Conservation (phyloP, 2,888 invertebrate species). For the Andrena bicolor region DNA sequence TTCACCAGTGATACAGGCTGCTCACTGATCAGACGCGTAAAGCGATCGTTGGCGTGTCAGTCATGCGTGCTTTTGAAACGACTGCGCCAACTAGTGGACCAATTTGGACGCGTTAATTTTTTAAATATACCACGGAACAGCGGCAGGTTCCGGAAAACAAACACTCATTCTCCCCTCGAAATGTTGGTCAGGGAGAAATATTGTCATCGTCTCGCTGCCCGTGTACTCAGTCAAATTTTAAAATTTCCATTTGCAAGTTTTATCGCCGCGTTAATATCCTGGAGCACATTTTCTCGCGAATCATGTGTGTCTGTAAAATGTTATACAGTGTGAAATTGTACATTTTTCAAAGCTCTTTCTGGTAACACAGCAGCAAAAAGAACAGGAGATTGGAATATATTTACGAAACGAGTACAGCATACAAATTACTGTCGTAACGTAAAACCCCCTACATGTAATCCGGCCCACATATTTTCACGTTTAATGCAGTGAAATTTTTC, state of each 20-base stretch:
- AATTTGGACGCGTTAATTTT: conserved; percentile 42
- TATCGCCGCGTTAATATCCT: conserved; percentile 21
- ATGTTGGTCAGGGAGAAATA: not conserved
- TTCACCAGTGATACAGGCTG: conserved; percentile 22
- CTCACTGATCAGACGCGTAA: conserved; percentile 23
- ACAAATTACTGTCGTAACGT: too few relatives aligned
- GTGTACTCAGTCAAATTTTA: conserved; percentile 1
- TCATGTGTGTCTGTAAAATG: not conserved
- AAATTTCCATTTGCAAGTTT: conserved; percentile 22
- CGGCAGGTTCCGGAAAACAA: not conserved
- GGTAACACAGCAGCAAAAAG: too few relatives aligned
- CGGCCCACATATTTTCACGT: too few relatives aligned
- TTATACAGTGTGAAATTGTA: not conserved
- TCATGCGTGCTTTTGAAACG: conserved; percentile 20
- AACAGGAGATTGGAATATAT: too few relatives aligned
- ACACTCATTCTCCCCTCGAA: not conserved
- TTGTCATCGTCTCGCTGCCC: not conserved
- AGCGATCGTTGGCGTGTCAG: conserved; percentile 27
- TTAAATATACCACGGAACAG: not conserved
- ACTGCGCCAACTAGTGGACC: conserved; percentile 9
- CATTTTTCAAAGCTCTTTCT: not conserved
- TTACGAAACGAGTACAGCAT: too few relatives aligned
- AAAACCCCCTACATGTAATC: too few relatives aligned
- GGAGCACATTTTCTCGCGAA: not conserved
- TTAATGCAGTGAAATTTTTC: too few relatives aligned